Conservation (phyloP, 37 sponge, comb jelly and placozoan species). For the Amphimedon queenslandica region DNA sequence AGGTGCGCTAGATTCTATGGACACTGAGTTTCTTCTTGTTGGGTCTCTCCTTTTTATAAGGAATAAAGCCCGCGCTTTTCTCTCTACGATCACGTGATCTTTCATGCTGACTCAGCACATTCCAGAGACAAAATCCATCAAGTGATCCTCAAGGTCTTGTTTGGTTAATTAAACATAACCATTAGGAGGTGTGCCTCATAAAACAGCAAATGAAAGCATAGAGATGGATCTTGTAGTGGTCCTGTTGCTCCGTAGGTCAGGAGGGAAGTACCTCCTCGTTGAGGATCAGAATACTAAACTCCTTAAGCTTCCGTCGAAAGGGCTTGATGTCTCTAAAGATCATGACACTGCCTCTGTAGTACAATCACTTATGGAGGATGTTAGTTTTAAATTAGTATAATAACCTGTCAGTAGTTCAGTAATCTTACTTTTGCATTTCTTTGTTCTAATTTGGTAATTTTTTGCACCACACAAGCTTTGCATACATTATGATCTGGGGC, state of each 20-base stretch:
- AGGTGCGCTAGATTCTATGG: neutral
- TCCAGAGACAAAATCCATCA: no score
- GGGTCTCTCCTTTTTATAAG: neutral
- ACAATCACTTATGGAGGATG: neutral
- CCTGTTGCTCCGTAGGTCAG: neutral
- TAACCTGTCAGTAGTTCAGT: no score
- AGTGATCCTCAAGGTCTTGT: conserved; percentile 9
- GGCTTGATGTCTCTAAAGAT: neutral
- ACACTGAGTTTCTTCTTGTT: no score
- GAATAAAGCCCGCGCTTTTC: neutral
- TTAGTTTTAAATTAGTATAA: no score
- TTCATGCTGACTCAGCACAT: no score
- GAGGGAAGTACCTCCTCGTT: neutral
- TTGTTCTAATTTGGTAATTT: no score
- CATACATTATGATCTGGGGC: no score
- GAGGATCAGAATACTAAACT: neutral
- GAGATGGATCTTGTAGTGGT: neutral
- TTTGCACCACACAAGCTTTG: no score
- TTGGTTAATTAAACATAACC: no score
- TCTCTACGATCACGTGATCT: neutral
- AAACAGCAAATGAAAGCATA: no score
- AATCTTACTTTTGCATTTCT: no score
- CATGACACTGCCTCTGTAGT: neutral
- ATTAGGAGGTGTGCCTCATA: no score
- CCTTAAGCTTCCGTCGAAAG: neutral